Conservation (phyloP, 1,140 invertebrate species). For the Paralvinella palmiformis region DNA sequence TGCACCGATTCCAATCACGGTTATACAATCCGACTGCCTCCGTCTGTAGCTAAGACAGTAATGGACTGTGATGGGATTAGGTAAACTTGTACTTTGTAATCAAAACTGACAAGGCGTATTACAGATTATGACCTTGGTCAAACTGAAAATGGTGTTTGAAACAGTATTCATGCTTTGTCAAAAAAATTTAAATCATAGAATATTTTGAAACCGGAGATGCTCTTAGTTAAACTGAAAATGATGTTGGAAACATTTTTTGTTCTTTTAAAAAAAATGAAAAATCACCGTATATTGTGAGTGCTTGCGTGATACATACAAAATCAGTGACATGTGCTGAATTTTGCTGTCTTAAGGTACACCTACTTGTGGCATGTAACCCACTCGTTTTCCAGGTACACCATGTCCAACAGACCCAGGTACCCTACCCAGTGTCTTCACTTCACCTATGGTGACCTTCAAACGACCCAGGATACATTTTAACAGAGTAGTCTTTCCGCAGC, state of each 20-base stretch:
- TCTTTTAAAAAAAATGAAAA: not conserved
- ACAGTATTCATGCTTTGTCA: not conserved
- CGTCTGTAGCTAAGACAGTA: too few species aligned
- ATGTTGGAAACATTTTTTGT: not conserved
- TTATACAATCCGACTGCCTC: too few species aligned
- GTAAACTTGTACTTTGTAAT: too few species aligned
- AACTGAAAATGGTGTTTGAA: too few species aligned
- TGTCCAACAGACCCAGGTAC: conserved; percentile 40
- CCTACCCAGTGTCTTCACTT: conserved; percentile 42
- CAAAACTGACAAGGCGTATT: too few species aligned
- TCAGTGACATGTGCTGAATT: not conserved
- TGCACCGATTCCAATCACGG: too few species aligned
- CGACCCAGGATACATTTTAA: conserved; percentile 47
- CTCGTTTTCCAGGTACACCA: conserved; percentile 44
- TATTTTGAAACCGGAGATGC: not conserved
- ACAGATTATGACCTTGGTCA: too few species aligned
- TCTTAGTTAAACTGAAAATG: not conserved
- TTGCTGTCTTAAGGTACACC: not conserved
- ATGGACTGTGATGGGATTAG: too few species aligned
- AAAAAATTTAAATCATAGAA: not conserved
- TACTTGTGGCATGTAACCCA: conserved; percentile 53
- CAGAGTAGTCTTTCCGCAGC: conserved; percentile 50
- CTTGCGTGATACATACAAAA: not conserved
- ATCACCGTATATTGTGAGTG: not conserved
- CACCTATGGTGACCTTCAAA: conserved; percentile 36